Evolutionary conservation across 2,888 invertebrate species (phyloP), one percentile per base, ranked within the genome.

Genomic region (Pomacea canaliculata): DNA sequence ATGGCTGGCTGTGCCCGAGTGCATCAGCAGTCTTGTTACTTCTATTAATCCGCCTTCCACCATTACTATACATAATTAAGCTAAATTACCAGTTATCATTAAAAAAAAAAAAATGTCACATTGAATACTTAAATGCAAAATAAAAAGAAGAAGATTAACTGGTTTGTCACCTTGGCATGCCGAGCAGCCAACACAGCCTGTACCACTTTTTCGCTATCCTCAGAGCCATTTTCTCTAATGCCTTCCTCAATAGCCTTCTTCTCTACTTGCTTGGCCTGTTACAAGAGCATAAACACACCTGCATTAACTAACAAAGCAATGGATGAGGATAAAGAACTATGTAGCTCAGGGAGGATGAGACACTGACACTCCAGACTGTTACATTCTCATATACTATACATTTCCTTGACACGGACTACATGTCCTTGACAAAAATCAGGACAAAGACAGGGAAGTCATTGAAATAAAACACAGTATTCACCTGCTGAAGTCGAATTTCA

Each of bases 191-290:
- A 84, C 1, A 89, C 89, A 72, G 89, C 86, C 66, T 84, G 82
- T 19, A 89, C 84, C 19, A 90, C 89, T 76, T 87, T 87, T 79
- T 89, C 89, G 79, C 85, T 84, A 72, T 89, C 89, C 68, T 90
- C 89, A 37, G 80, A 79, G 3, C 90, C 90, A 77, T 89, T 89
- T 81, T 90, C 88, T 73, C 84, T 83, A 56, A 90, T 86, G 19
- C 90, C 90, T 71, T 88, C 87, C 63, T 80, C 81, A 46, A 90
- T 90, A 12, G 90, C 89, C 59, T 84, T 81, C 69, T 82, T 76
- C 76, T 90, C 90, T 10, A 83, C 86, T 67, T 86, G 85, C 77
- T 85, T 86, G 9, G 87, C 86, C 85, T 89, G 80, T 68, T 70
- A 68, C 37, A 48, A 70, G 13, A 27, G 60, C n/a, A n/a, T 5